Conservation (phyloP, 2,888 invertebrate genomes). For the Deilephila porcellus region DNA sequence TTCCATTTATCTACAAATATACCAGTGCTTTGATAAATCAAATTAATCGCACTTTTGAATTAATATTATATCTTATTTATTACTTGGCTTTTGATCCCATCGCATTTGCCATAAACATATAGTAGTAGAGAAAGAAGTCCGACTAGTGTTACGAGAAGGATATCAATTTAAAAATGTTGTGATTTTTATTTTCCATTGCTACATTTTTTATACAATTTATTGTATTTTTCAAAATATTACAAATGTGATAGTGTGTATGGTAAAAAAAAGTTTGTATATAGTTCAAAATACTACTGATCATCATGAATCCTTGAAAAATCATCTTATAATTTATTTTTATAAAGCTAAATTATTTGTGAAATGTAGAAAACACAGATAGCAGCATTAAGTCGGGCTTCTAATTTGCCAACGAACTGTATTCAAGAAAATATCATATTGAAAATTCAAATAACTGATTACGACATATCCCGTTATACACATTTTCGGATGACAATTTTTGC, state of each 20-base stretch:
- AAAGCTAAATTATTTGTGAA: background rate
- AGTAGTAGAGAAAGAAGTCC: constrained; percentile 2
- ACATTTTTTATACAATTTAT: background rate
- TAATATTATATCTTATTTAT: background rate
- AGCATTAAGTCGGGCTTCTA: constrained; percentile 37
- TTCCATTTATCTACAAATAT: background rate
- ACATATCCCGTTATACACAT: constrained; percentile 73
- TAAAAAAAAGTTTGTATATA: too few species aligned
- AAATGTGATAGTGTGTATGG: too few species aligned
- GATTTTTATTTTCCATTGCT: background rate
- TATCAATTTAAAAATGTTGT: background rate
- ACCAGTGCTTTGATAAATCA: background rate
- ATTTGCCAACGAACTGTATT: constrained; percentile 51
- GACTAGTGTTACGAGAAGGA: background rate
- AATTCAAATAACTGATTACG: constrained; percentile 54
- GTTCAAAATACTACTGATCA: too few species aligned
- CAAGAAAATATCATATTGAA: constrained; percentile 61
- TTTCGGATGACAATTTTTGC: constrained; percentile 62
- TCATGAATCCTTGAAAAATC: too few species aligned
- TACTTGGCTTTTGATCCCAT: constrained; percentile 4
- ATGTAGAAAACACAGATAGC: background rate
- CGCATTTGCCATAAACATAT: background rate
- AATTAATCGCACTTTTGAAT: background rate
- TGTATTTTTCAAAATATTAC: too few species aligned
- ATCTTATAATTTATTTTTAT: background rate